Conservation (phyloP, 92 coral and sea anemone genomes). For the Pocillopora grandis region DNA sequence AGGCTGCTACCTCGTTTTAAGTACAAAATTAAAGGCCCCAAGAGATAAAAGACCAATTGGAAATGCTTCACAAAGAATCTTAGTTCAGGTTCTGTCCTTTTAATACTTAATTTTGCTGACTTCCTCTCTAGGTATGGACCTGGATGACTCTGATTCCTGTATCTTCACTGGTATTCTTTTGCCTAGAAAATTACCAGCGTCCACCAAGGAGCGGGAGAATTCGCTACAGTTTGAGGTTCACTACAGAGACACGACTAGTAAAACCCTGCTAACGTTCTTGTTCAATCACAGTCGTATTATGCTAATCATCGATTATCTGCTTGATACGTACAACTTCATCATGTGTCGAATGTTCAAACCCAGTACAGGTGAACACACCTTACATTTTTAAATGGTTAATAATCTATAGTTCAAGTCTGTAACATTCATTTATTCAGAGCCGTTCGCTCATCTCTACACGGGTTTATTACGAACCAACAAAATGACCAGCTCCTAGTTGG, state of each 20-base stretch:
- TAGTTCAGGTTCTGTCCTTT: not conserved
- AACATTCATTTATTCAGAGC: too few species aligned
- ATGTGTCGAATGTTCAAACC: conserved; percentile 85
- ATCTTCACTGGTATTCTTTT: conserved; percentile 86
- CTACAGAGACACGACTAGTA: conserved; percentile 82
- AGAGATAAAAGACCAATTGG: too few species aligned
- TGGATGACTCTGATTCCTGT: conserved; percentile 71
- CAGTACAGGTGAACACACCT: conserved; percentile 38
- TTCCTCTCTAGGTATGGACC: conserved; percentile 31
- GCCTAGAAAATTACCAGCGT: conserved; percentile 58
- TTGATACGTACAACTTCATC: conserved; percentile 95
- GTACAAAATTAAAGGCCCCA: too few species aligned
- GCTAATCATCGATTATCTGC: conserved; percentile 84
- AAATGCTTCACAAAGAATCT: too few species aligned
- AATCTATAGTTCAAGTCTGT: too few species aligned
- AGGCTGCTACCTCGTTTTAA: too few species aligned
- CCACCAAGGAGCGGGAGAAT: conserved; percentile 52
- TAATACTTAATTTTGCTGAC: not conserved
- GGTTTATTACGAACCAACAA: too few species aligned
- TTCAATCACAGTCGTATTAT: conserved; percentile 95
- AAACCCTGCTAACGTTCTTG: conserved; percentile 82
- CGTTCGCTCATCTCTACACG: too few species aligned
- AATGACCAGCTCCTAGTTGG: too few species aligned
- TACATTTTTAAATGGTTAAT: not conserved
- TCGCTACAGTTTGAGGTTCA: conserved; percentile 95